These are phyloP conservation scores for Acrocephalus kingi DNA, from an alignment of 2,113 vertebrate genomes.

Conservation along the genomic window DNA sequence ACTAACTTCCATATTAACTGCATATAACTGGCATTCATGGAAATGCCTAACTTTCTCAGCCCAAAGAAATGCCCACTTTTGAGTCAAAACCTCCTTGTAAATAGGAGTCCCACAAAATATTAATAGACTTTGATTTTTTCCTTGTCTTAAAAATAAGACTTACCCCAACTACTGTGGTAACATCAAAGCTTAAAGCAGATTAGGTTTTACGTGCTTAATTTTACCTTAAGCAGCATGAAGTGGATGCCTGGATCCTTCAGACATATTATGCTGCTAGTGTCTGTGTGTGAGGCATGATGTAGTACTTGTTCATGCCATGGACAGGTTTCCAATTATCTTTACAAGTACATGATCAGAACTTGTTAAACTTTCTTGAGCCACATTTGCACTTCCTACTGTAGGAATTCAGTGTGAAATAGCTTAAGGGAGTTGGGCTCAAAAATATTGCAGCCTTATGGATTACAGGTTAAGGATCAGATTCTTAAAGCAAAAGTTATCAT, in stretches of 20 bases:
- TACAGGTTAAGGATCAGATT: slow-evolving; percentile 46
- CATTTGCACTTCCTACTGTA: slow-evolving; percentile 6
- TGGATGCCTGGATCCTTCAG: background rate
- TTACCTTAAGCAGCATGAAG: slow-evolving; percentile 19
- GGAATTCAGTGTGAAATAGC: background rate
- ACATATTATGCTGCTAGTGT: background rate
- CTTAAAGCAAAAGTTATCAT: slow-evolving; percentile 40
- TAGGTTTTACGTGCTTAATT: slow-evolving; percentile 34
- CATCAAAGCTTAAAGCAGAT: slow-evolving; percentile 37
- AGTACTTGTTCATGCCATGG: background rate
- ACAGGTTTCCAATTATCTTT: background rate
- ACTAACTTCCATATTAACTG: background rate
- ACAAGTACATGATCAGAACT: background rate
- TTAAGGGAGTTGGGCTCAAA: slow-evolving; percentile 3
- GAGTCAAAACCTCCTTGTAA: background rate
- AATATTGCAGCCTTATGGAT: slow-evolving; percentile 30
- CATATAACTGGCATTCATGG: background rate
- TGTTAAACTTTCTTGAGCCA: background rate
- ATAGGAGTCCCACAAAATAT: background rate
- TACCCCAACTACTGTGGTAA: background rate
- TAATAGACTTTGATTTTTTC: background rate
- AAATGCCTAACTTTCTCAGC: background rate
- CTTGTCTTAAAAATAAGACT: background rate
- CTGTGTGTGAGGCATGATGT: background rate
- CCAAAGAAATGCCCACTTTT: background rate